phyloP scores from a whole-genome alignment of 2,797 vertebrate genomes.

The Brachyalestes nurse region DNA sequence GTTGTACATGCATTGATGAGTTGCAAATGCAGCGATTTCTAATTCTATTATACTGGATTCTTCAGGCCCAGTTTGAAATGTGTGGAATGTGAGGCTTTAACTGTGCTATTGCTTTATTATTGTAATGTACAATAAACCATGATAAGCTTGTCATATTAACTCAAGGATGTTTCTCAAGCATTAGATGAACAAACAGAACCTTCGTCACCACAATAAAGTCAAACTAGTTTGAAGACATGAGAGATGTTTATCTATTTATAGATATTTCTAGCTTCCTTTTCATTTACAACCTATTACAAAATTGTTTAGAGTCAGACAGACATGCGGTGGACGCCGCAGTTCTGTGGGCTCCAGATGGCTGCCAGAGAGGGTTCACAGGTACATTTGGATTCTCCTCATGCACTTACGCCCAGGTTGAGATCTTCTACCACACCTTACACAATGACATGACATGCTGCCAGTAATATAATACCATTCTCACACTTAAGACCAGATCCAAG shows the following conservation, averaged over 20 bases:
- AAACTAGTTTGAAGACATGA: conserved; percentile 35
- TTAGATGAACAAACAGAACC: conserved; percentile 30
- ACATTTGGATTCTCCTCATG: background rate
- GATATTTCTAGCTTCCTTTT: background rate
- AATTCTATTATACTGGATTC: conserved; percentile 47
- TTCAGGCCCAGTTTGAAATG: conserved; percentile 49
- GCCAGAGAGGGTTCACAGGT: background rate
- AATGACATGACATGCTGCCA: background rate
- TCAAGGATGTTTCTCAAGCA: conserved; percentile 38
- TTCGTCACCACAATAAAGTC: conserved; percentile 43
- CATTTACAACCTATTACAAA: background rate
- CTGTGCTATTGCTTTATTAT: conserved; percentile 61
- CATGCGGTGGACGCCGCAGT: background rate
- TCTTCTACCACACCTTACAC: background rate
- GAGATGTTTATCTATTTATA: conserved; percentile 3
- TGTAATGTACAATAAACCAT: conserved; percentile 58
- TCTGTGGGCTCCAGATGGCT: background rate
- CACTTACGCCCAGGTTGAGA: background rate
- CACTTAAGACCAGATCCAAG: background rate
- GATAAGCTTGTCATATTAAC: conserved; percentile 50
- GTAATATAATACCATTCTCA: background rate
- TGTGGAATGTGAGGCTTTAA: conserved; percentile 62
- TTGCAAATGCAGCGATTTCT: conserved; percentile 54
- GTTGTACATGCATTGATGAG: conserved; percentile 59
- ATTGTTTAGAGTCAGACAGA: background rate